Base-by-base conservation (phyloP, 2,888 invertebrate species). In the Panopea generosa region DNA sequence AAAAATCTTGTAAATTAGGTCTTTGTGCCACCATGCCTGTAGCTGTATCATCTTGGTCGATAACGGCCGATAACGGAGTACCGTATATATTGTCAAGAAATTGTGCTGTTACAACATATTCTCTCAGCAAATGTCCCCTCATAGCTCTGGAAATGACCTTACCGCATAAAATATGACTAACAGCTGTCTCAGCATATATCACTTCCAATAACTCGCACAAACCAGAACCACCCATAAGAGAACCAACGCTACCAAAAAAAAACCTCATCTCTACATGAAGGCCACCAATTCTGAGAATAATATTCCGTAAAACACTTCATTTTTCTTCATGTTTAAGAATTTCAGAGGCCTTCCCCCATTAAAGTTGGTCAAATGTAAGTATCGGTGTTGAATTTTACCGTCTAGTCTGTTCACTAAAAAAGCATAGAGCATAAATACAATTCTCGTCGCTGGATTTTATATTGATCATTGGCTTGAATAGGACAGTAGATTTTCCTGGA, bases 341-440 rank as follows among this genome's bases (percentile, higher is more conserved):
- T 20, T 26, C 14, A 2, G 14, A 47, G 16, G 81, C 76, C 43
- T 86, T 86, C 68, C 40, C 75, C 43, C 59, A 85, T n/a, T 83
- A 45, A 2, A 82, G 86, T 47, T 86, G 83, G 52, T 84, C 83
- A 67, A 85, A 85, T 18, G 85, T 86, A 2, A 79, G 27, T 9
- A 80, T 56, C 9, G 76, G 76, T 11, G 62, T 73, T 6, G 56
- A 38, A 11, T 49, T 26, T 18, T 69, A 68, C 14, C 50, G 38
- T 29, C 27, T 53, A 24, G 68, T 52, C 16, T 80, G 63, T 14
- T 38, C 29, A 61, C 43, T 33, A n/a, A 80, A 61, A 18, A 60
- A 80, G 3, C 18, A 18, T 9, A 81, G 49, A 14, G 81, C 78
- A 26, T 68, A 75, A 2, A 83, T 70, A 57, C 83, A 83, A 4